Evolutionary conservation across 2,797 vertebrate genomes (phyloP), one percentile per base, ranked within the genome.

Genomic region (Nothura maculosa): DNA sequence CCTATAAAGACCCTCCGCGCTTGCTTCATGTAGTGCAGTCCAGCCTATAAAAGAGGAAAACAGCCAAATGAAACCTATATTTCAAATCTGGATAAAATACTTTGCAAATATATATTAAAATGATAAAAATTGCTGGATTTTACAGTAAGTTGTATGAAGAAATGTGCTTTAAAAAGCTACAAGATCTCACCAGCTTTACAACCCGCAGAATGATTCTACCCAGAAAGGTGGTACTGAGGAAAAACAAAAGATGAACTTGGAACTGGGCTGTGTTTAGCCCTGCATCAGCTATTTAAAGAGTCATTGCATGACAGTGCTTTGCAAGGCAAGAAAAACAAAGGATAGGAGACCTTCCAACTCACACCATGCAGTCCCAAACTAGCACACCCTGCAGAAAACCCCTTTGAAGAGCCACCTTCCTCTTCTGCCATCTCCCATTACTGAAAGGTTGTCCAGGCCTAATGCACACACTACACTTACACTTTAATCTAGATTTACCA

Each of bases 11-110:
- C 97, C 97, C 82, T 88, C 81, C 27, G 94, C 10, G 63, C 98
- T 97, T 74, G 98, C 97, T 93, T 95, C 96, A 84, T 98, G 98
- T 66, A 98, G 96, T 20, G 98, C 97, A 68, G 98, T 98, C 98
- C 98, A 98, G 63, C 98, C 98, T 98, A 76, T 24, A 25, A 89
- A 34, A 95, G 81, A 94, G 30, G 58, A 74, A 89, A 86, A 84
- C 28, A 32, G 24, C 32, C 47, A 52, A 45, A 34, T 38, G 27
- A 60, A 84, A 10, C 6, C 77, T 22, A 14, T 22, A 91, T 73
- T 85, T 93, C 21, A 43, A 12, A 84, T 48, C 61, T 50, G 34
- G 27, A 19, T 87, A 62, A 90, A 87, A 80, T 42, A 87, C 43
- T 30, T 20, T 54, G n/a, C 20, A 63, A 81, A 84, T 3, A 78